Base-by-base conservation (phyloP, 2,888 invertebrate genomes). In the Dysmachus trigonus region DNA sequence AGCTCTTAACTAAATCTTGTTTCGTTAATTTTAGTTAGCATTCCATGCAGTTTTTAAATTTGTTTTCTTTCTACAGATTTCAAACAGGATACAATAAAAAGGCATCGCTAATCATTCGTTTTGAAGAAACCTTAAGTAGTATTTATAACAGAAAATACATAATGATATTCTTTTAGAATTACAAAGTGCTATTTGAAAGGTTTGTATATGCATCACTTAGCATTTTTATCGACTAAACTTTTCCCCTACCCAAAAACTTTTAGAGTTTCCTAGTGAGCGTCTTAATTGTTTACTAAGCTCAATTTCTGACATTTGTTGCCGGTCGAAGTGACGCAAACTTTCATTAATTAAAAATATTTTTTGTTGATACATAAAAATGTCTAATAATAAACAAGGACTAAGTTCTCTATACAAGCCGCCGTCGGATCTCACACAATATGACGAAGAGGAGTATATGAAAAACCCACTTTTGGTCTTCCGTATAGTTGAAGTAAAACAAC, bases 391-490 rank as follows among this genome's bases (percentile, higher is more conserved):
- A 82, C 31, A n/a, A 8, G 22, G 22, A 7, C 13, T 33, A 30
- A 82, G 8, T 35, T 35, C 62, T 18, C 90, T 92, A 88, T 88
- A 91, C 86, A 91, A 91, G 27, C 92, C 92, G 1, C 88, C 91
- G 15, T 88, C 90, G 85, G 90, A 91, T 87, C 87, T 92, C 4
- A 89, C 89, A 18, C 91, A 90, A 88, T 92, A 92, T 87, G 92
- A 92, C 81, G 89, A 92, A 88, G 92, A 92, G 87, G 90, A 89
- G 10, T 92, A 92, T 86, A 90, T 88, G 89, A 90, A 90, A 76
- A 92, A 92, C 88, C 92, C 92, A 0, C 86, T 92, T 18, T 87
- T 92, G 0, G 91, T 90, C 79, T 92, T 92, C 83, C 91, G 90
- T 1, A 88, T 92, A 0, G 88, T 90, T 10, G 90, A 91, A 84